Conservation (phyloP, 2,888 invertebrate species). For the Eulithis testata region DNA sequence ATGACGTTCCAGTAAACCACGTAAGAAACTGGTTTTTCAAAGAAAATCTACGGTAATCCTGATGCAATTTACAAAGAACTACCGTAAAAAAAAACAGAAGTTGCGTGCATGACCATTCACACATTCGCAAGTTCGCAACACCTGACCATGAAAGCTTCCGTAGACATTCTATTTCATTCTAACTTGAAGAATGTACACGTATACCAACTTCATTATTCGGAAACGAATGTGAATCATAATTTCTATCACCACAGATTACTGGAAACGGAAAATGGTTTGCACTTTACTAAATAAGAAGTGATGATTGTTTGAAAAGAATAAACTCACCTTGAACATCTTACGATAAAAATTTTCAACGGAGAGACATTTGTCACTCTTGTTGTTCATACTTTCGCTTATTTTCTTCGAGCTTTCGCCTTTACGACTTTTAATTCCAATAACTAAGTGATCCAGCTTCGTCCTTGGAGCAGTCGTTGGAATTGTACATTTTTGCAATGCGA, state of each 20-base stretch:
- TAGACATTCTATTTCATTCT: slow-evolving; percentile 29
- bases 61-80: slow-evolving; percentile 10
- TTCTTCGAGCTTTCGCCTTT: not conserved
- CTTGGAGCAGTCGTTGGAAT: not conserved
- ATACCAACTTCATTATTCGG: slow-evolving; percentile 12
- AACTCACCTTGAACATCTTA: too few relatives aligned
- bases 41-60: not conserved
- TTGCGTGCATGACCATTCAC: slow-evolving; percentile 20
- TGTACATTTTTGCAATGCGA: not conserved
- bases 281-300: too few relatives aligned
- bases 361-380: not conserved
- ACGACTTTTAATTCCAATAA: not conserved
- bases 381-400: not conserved
- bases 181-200: slow-evolving; percentile 8
- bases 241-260: not conserved
- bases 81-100: slow-evolving; percentile 2
- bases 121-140: slow-evolving; percentile 23
- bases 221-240: slow-evolving; percentile 20
- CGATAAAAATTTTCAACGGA: not conserved
- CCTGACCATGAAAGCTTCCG: slow-evolving; percentile 31
- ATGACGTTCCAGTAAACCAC: too few relatives aligned
- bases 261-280: too few relatives aligned
- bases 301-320: too few relatives aligned
- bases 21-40: not conserved
- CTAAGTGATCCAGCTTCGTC: not conserved